Percentiles rank a stretch among this genome's conserved stretches.
These are phyloP conservation scores for Phrynocephalus forsythii DNA, from an alignment of 2,797 vertebrate genomes.

Conservation along the genomic window DNA sequence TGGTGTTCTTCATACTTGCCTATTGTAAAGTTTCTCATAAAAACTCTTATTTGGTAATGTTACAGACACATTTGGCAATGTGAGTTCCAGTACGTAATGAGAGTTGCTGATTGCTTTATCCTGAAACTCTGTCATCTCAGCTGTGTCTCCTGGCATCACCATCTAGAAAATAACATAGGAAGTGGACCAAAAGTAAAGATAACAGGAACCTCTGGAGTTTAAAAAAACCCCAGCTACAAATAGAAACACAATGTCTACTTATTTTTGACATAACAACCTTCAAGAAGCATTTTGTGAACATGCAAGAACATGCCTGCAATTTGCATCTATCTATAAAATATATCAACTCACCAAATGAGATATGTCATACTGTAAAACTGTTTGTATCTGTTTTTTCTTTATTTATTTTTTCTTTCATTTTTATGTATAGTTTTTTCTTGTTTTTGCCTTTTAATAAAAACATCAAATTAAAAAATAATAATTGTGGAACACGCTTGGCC, in stretches of 20 bases:
- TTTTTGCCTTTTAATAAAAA: neutral
- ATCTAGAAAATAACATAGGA: conserved; percentile 80
- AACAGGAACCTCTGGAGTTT: too few species aligned
- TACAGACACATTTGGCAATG: conserved; percentile 89
- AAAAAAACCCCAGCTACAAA: neutral
- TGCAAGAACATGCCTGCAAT: neutral
- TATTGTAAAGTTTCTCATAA: conserved; percentile 97
- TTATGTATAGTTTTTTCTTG: too few species aligned
- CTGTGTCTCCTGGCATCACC: conserved; percentile 95
- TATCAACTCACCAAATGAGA: neutral
- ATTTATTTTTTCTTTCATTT: too few species aligned
- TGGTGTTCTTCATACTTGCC: conserved; percentile 76
- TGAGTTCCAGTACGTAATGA: conserved; percentile 92
- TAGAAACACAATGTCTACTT: neutral
- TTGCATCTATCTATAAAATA: neutral
- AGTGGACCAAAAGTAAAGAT: neutral
- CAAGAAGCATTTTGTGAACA: neutral
- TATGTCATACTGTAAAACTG: too few species aligned
- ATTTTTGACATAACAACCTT: neutral
- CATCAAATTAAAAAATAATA: too few species aligned
- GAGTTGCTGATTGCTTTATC: conserved; percentile 97
- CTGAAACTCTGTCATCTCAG: conserved; percentile 97
- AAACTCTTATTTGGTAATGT: conserved; percentile 90
- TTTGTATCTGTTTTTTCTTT: too few species aligned
- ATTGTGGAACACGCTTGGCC: too few species aligned